Evolutionary conservation across 1,140 invertebrate genomes (phyloP).

Genomic region (Thalassaphorura encarpata): DNA sequence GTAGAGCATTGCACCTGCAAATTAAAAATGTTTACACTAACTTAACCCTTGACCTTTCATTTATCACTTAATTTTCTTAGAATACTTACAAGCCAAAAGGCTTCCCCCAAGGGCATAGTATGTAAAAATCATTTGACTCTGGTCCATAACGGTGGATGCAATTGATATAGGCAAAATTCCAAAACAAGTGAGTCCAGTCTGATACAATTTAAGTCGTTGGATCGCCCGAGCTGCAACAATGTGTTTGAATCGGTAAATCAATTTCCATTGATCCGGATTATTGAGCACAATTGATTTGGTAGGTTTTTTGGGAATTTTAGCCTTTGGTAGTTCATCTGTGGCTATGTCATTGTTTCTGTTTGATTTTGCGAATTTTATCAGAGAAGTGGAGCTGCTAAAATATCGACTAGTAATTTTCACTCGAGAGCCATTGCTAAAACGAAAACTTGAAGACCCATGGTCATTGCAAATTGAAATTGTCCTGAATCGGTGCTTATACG

Average conservation of each 20-base stretch:
- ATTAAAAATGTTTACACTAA: neutral
- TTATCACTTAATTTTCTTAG: neutral
- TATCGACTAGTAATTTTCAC: no score
- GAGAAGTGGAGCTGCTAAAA: no score
- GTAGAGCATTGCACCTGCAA: neutral
- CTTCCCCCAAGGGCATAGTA: neutral
- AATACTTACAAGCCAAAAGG: neutral
- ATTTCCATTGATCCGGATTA: neutral
- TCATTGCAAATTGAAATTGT: no score
- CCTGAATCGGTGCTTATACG: no score
- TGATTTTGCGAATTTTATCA: no score
- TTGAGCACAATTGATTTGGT: neutral
- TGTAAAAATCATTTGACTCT: no score
- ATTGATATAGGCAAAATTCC: neutral
- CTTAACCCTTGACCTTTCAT: neutral
- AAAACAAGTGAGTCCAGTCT: neutral
- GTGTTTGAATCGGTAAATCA: neutral
- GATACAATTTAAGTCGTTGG: constrained; percentile 3
- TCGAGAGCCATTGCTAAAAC: no score
- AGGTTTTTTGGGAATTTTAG: no score
- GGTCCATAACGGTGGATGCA: neutral
- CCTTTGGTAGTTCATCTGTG: no score
- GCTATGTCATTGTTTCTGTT: no score
- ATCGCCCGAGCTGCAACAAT: neutral
- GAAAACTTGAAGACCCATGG: no score